Evolutionary conservation across 2,888 invertebrate species (phyloP).

Genomic region (Diarsia dahlii): DNA sequence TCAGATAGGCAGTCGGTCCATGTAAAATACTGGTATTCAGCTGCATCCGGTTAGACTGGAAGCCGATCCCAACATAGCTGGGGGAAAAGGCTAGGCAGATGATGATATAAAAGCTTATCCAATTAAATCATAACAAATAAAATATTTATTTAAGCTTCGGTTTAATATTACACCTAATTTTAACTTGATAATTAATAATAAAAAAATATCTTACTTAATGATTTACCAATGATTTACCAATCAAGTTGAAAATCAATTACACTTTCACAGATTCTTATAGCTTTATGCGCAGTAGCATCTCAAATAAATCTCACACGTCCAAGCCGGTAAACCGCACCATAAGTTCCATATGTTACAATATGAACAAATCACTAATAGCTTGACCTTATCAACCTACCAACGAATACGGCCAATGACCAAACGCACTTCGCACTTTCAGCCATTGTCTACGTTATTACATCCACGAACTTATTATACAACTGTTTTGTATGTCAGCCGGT

Average conservation of each 20-base stretch:
- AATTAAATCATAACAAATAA: background rate
- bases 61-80: too few relatives aligned
- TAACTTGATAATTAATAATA: too few relatives aligned
- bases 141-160: background rate
- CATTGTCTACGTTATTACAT: slow-evolving; percentile 62
- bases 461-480: slow-evolving; percentile 63
- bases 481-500: slow-evolving; percentile 65
- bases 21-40: too few relatives aligned
- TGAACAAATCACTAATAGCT: slow-evolving; percentile 31
- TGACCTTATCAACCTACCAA: slow-evolving; percentile 54
- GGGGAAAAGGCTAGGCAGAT: too few relatives aligned
- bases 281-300: background rate
- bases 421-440: slow-evolving; percentile 53
- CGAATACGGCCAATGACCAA: slow-evolving; percentile 47
- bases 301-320: background rate
- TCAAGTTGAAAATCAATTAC: too few relatives aligned
- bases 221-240: too few relatives aligned
- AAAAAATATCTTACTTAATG: too few relatives aligned
- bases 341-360: background rate
- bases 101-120: too few relatives aligned
- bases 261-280: too few relatives aligned
- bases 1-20: too few relatives aligned
- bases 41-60: too few relatives aligned
- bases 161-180: background rate
- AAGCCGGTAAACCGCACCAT: background rate